A percentile compares a stretch with the other conserved stretches of the same genome.
Evolutionary conservation across 2,888 invertebrate genomes (phyloP).

Genomic region (Theodoxus fluviatilis): DNA sequence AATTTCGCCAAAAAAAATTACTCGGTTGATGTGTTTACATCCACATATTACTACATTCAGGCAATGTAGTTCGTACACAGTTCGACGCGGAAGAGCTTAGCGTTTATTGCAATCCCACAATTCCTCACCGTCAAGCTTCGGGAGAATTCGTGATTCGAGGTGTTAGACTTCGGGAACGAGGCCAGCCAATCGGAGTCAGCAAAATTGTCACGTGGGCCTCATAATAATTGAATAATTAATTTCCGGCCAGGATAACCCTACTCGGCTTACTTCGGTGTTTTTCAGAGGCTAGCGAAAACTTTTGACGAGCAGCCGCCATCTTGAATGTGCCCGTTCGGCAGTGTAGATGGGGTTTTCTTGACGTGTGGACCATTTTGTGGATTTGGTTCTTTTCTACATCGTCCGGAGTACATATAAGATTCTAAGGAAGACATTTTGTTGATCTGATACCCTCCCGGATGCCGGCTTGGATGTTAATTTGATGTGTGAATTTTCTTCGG

Average conservation of each 20-base stretch:
- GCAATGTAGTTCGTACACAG: too few species aligned
- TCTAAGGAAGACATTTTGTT: conserved; percentile 33
- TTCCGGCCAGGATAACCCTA: conserved; percentile 47
- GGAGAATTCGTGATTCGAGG: conserved; percentile 28
- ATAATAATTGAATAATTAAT: conserved; percentile 56
- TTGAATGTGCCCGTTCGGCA: conserved; percentile 83
- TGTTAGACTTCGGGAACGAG: conserved; percentile 22
- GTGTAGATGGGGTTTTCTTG: conserved; percentile 66
- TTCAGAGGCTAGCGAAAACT: conserved; percentile 90
- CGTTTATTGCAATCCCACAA: conserved; percentile 38
- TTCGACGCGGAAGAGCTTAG: too few species aligned
- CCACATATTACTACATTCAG: too few species aligned
- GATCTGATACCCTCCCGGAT: conserved; percentile 14
- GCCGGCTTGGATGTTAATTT: conserved; percentile 27
- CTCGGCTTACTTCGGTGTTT: conserved; percentile 70
- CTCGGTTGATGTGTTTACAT: too few species aligned
- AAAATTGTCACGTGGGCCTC: conserved; percentile 44
- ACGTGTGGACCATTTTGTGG: conserved; percentile 29
- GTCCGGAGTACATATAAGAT: conserved; percentile 29
- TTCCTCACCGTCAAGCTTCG: conserved; percentile 29
- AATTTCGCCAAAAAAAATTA: too few species aligned
- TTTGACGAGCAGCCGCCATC: conserved; percentile 95
- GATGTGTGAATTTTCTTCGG: conserved; percentile 26
- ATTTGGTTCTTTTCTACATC: conserved; percentile 32
- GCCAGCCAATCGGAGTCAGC: conserved; percentile 37